Percentiles rank a stretch among this genome's conserved stretches.
These are phyloP conservation scores for Erethizon dorsatum DNA, from an alignment of 2,797 vertebrate species.

Conservation along the genomic window DNA sequence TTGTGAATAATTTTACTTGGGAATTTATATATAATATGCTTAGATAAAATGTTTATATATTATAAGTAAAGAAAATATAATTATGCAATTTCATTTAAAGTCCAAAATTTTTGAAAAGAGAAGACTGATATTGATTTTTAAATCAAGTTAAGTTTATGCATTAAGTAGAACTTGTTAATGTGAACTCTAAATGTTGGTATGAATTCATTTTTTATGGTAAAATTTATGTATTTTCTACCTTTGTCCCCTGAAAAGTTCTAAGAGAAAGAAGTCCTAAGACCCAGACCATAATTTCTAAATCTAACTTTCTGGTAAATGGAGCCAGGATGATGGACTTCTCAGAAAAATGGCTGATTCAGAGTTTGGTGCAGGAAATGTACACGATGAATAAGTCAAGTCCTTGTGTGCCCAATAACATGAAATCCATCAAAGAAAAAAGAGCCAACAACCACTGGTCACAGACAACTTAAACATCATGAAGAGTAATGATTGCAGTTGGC, in stretches of 20 bases:
- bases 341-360: neutral
- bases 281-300: neutral
- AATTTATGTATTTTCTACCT: neutral
- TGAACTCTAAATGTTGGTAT: conserved; percentile 27
- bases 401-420: neutral
- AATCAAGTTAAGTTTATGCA: conserved; percentile 27
- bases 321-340: neutral
- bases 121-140: neutral
- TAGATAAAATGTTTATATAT: conserved; percentile 17
- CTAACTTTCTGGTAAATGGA: neutral
- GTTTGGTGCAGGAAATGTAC: neutral
- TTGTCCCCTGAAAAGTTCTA: neutral
- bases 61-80: conserved; percentile 32
- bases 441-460: neutral
- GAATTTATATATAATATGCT: neutral
- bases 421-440: neutral
- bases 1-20: conserved; percentile 3
- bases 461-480: neutral
- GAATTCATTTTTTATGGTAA: neutral
- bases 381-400: neutral
- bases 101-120: conserved; percentile 46
- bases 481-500: neutral
- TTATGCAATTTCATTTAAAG: conserved; percentile 45
- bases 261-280: conserved; percentile 11
- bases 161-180: conserved; percentile 50